Evolutionary conservation across 2,113 vertebrate genomes (phyloP).

Genomic region (Phoenicopterus ruber): DNA sequence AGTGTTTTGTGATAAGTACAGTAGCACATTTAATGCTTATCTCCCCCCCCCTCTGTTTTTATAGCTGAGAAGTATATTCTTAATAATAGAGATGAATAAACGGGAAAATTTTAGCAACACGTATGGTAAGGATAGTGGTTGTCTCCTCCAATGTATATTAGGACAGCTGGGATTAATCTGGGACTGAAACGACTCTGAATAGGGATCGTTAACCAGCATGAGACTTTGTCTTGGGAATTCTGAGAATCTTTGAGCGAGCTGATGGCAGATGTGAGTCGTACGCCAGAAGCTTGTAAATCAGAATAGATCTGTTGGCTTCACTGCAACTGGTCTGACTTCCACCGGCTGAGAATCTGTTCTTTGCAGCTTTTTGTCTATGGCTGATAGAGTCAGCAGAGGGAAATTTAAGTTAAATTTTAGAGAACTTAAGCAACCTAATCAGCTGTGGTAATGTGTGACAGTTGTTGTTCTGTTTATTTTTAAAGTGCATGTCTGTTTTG

Average conservation of each 20-base stretch:
- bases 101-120: background rate
- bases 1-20: conserved; percentile 61
- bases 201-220: background rate
- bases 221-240: background rate
- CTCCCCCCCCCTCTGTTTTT: background rate
- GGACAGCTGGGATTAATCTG: background rate
- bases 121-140: background rate
- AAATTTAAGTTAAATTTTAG: background rate
- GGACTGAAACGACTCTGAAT: background rate
- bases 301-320: background rate
- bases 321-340: background rate
- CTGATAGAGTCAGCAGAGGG: background rate
- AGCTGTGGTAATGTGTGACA: background rate
- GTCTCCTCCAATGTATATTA: background rate
- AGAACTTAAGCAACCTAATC: background rate
- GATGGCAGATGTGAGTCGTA: background rate
- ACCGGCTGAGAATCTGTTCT: background rate
- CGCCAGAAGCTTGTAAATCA: background rate
- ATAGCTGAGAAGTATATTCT: conserved; percentile 37
- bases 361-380: background rate
- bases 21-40: conserved; percentile 52
- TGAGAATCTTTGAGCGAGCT: background rate
- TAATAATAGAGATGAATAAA: background rate
- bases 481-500: background rate
- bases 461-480: background rate